Base-by-base conservation (phyloP, 2,797 vertebrate species). In the Florisuga fusca region DNA sequence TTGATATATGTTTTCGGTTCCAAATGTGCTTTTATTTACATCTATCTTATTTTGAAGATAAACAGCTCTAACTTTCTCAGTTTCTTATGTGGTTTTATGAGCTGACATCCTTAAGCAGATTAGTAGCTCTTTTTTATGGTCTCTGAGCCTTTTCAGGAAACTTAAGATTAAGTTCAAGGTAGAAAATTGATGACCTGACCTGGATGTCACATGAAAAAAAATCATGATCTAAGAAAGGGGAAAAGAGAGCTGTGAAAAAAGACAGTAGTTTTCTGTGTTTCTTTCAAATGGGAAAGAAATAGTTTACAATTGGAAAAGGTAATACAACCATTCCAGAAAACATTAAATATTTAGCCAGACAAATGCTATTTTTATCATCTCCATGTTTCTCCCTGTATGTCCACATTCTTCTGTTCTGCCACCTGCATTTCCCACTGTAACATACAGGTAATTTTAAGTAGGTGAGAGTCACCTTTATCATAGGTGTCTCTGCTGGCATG, bases 41-140 rank as follows among this genome's bases (percentile, higher is more conserved):
- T 81, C 50, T 91, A 22, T 89, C 48, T 88, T 84, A 75, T 92
- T 84, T 76, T 72, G 12, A 95, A 86, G 54, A 41, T 81, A 25
- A 83, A 43, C 8, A 78, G 27, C 17, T 92, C 43, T 34, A 90
- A 51, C 9, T 69, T 84, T 62, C 55, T 79, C 55, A 50, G 33
- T 89, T 92, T 90, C 31, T 93, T 55, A 59, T 59, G 15, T 41
- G 36, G 14, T 76, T 91, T 94, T 84, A 84, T 71, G 59, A 89
- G 10, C 71, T 75, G 48, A 82, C 34, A 66, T 73, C 19, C n/a
- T 10, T 94, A 78, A 82, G 46, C 11, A 90, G 54, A 63, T 62
- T 81, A 81, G 59, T 18, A 76, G 15, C n/a, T 48, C 2, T 72
- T 45, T 93, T 88, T 67, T 84, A 26, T 27, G 59, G 23, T n/a